Percentiles rank a stretch among this genome's conserved stretches.
Evolutionary conservation across 2,113 vertebrate species (phyloP).

Genomic region (Piaya cayana): DNA sequence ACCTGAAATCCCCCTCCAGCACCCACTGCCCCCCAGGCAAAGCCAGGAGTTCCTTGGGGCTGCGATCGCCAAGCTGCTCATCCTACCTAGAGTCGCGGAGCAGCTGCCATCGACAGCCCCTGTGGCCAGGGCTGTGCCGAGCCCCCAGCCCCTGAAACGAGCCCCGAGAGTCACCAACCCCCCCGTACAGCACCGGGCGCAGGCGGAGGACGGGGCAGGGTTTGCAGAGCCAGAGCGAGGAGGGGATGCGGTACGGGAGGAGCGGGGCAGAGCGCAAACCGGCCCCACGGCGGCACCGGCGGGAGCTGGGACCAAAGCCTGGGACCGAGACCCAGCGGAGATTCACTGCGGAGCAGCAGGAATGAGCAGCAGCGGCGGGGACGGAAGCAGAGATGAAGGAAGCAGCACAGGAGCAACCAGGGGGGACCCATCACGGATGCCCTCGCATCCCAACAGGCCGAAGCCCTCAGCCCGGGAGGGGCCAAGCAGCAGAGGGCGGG

Average conservation of each 20-base stretch:
- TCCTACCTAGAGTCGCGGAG: neutral
- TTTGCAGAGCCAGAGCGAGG: neutral
- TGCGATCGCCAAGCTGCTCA: neutral
- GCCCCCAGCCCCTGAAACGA: neutral
- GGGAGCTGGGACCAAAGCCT: neutral
- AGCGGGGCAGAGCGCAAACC: neutral
- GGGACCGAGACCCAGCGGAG: neutral
- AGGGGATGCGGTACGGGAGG: neutral
- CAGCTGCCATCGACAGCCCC: neutral
- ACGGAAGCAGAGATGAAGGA: neutral
- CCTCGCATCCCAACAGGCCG: rapidly evolving
- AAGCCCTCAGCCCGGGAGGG: neutral
- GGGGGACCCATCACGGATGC: rapidly evolving
- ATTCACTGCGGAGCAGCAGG: neutral
- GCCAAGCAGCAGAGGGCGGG: neutral
- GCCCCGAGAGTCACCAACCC: neutral
- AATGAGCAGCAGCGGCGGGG: neutral
- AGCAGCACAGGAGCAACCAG: rapidly evolving
- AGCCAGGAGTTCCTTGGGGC: neutral
- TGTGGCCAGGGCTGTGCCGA: neutral
- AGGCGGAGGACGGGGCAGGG: neutral
- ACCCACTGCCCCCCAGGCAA: neutral
- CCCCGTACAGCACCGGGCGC: neutral
- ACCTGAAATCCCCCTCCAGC: neutral
- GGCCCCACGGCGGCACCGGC: rapidly evolving